Conservation (phyloP, 2,113 vertebrate species). For the Parotia lawesii region DNA sequence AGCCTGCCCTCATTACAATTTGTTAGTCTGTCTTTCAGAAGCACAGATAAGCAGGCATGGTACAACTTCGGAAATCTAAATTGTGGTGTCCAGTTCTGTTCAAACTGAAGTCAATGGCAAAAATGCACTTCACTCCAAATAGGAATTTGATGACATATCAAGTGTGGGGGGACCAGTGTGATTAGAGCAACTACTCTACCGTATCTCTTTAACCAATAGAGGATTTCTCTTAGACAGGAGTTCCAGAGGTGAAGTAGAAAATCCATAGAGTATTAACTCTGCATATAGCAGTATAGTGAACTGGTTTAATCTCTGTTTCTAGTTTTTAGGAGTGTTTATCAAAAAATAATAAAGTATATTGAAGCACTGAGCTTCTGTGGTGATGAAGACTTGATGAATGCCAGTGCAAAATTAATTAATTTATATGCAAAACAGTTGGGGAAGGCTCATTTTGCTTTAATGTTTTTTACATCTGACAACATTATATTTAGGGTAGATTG, state of each 20-base stretch:
- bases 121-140: not conserved
- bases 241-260: not conserved
- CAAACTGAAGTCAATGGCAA: not conserved
- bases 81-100: not conserved
- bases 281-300: not conserved
- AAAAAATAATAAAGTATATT: not conserved
- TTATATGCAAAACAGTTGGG: not conserved
- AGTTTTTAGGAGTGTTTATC: not conserved
- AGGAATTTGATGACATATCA: not conserved
- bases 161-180: not conserved
- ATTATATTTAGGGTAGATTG: not conserved
- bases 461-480: not conserved
- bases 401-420: not conserved
- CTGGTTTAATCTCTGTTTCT: not conserved
- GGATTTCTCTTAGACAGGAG: not conserved
- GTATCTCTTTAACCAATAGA: slow-evolving; percentile 67
- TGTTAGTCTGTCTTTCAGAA: not conserved
- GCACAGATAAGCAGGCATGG: not conserved
- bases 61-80: not conserved
- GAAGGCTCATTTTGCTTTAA: not conserved
- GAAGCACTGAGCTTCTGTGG: not conserved
- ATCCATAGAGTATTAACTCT: not conserved
- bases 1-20: not conserved
- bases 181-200: not conserved
- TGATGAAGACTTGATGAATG: not conserved